Base-by-base conservation (phyloP, 2,113 vertebrate species). In the Lophotis ruficrista region DNA sequence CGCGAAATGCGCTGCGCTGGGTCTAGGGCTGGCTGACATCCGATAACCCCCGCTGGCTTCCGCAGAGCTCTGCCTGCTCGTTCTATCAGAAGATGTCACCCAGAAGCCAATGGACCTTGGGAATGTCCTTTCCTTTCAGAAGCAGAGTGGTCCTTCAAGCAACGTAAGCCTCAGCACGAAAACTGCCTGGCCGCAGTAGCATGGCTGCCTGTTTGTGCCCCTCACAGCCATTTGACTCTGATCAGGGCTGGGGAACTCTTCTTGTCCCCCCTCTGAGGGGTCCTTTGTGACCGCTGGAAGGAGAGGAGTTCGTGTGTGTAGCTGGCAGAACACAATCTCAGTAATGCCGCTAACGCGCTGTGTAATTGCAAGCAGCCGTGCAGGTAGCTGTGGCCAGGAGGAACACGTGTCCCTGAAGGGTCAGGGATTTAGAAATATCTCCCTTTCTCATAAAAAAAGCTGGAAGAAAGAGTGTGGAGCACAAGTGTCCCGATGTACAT, bases 1-100 rank as follows among this genome's bases (percentile, higher is more conserved):
- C 1, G 14, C 15, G 37, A 86, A 58, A 35, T 3, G 4, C 12
- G 1, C 23, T 1, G 1, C 1, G 2, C 20, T 0, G 1, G 13
- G 9, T 19, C 66, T 17, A 4, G 27, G 14, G 33, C 37, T 84
- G 83, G 47, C 75, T 80, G 60, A 58, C 24, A 35, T 5, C 51
- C 3, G 3, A 35, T 30, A 50, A 53, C 19, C 23, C 64, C 28
- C 1, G 0, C 53, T 21, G 75, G 23, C 51, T 56, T 43, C 62
- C 3, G 7, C 38, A 41, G 56, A 37, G n/a, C 38, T 58, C 25
- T 33, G 83, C 45, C 56, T 43, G 38, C 16, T 38, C 66, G 12
- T 27, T 76, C 16, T 27, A 3, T 7, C 27, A 27, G 41, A 45
- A 33, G 51, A 66, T 45, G 47, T 41, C n/a, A 38, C 41, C 70